Conservation (phyloP, 2,888 invertebrate species). For the Arenicola marina region DNA sequence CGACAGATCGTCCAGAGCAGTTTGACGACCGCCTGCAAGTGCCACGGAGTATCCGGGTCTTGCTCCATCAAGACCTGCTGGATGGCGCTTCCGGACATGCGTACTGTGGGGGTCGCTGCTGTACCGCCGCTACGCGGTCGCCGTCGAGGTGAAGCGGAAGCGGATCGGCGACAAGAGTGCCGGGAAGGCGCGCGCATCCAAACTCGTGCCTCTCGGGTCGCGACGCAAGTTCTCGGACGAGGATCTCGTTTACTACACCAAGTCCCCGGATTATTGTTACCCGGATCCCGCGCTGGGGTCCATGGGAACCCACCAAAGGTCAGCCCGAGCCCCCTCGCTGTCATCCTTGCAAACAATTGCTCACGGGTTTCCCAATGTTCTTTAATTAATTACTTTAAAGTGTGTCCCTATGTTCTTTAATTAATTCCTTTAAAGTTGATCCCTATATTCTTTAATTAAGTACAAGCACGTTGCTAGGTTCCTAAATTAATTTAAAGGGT, state of each 20-base stretch:
- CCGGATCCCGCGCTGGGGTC: conserved; percentile 76
- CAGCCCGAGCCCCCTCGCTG: too few species aligned
- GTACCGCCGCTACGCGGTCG: conserved; percentile 2
- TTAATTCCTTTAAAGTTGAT: too few species aligned
- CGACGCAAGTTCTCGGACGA: conserved; percentile 63
- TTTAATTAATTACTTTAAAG: too few species aligned
- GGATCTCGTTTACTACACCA: conserved; percentile 75
- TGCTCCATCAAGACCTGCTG: conserved; percentile 97
- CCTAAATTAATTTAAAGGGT: too few species aligned
- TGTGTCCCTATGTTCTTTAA: too few species aligned
- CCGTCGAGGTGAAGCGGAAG: conserved; percentile 7
- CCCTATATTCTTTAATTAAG: too few species aligned
- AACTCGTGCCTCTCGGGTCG: conserved; percentile 59
- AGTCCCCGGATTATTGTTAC: conserved; percentile 83
- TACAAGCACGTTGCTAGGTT: too few species aligned
- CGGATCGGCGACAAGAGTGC: background rate
- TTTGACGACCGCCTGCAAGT: conserved; percentile 82
- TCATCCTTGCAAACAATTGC: too few species aligned
- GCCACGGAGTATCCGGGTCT: conserved; percentile 95
- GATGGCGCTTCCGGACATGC: conserved; percentile 76
- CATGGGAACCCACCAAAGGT: conserved; percentile 79
- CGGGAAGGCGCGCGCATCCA: background rate
- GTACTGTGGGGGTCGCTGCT: conserved; percentile 20
- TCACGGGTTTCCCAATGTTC: too few species aligned
- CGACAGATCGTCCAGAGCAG: conserved; percentile 64